Base-by-base conservation (phyloP, 1,140 invertebrate genomes). In the Phthorimaea operculella region DNA sequence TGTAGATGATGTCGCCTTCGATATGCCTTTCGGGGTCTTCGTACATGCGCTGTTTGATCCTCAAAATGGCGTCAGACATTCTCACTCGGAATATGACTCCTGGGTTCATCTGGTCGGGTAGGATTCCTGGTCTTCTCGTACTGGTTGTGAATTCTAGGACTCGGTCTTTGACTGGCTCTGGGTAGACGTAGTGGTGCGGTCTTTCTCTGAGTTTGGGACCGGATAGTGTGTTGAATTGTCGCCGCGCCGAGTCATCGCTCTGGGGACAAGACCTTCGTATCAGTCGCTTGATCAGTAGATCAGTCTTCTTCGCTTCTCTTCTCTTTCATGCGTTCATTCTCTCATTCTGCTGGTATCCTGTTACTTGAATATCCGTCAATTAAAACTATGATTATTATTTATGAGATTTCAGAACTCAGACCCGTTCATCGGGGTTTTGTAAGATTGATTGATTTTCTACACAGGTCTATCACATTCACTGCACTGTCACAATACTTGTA, bases 21-120 rank as follows among this genome's bases (percentile, higher is more conserved):
- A 84, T 80, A 21, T 84, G 81, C 12, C 77, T 49, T 60, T 83
- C 81, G 0, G 81, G 79, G 51, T 84, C 79, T 68, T 84, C 79
- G 68, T 84, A 84, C 81, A 84, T 83, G 1, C 81, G 58, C 42
- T 84, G 81, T 34, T 84, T 84, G 54, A 84, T 84, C 0, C 79
- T 51, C 12, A 83, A 51, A 15, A 84, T 84, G 0, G 81, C 81
- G 42, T 84, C 81, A 0, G 81, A 80, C 81, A 84, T 84, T 8
- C 81, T 49, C 0, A 84, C 81, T 11, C 81, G 54, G 59, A 84
- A 84, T 34, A 85, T 79, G 0, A 85, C 82, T 0, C 82, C 82
- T 0, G 82, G 82, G 39, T 82, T 83, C 79, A 85, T 80, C 1
- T 76, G 72, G 18, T 85, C 81, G 0, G 82, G 79, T 0, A 83